Percentiles rank a stretch among this genome's conserved stretches.
Conservation (phyloP, 53 echinoderm and acorn worm species). For the Paelopatides confundens region DNA sequence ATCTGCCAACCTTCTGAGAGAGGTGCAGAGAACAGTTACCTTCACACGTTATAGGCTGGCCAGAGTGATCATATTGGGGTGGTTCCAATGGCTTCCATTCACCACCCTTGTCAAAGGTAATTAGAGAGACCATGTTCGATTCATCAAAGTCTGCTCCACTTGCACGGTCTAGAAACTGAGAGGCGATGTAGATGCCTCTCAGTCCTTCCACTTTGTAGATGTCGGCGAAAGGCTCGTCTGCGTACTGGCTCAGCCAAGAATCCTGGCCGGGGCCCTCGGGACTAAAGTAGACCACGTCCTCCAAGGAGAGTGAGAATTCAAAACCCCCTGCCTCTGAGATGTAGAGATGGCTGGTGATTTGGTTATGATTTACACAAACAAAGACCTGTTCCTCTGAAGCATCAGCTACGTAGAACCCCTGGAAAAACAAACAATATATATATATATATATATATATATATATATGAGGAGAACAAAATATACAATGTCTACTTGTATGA, state of each 20-base stretch:
- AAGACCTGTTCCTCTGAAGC: conserved; percentile 95
- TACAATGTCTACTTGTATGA: too few species aligned
- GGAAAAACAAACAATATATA: background rate
- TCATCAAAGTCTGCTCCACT: conserved; percentile 50
- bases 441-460: background rate
- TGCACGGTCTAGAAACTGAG: conserved; percentile 52
- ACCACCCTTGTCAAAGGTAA: conserved; percentile 92
- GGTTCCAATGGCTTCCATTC: conserved; percentile 74
- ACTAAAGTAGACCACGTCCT: conserved; percentile 76
- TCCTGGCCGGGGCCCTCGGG: conserved; percentile 86
- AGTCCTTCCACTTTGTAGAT: conserved; percentile 89
- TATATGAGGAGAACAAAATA: background rate
- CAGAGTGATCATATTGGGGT: conserved; percentile 26
- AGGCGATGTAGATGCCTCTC: conserved; percentile 86
- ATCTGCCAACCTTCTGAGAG: conserved; percentile 81
- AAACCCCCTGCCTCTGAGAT: conserved; percentile 84
- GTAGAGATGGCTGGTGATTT: conserved; percentile 73
- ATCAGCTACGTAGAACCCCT: conserved; percentile 97
- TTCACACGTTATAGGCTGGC: conserved; percentile 47
- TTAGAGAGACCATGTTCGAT: conserved; percentile 73
- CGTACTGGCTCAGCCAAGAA: conserved; percentile 85
- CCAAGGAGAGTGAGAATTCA: conserved; percentile 78
- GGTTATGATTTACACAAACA: conserved; percentile 86
- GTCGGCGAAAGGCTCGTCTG: conserved; percentile 87
- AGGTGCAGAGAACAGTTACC: conserved; percentile 78